phyloP scores from a whole-genome alignment of 1,140 invertebrate species.

The Nomia melanderi region DNA sequence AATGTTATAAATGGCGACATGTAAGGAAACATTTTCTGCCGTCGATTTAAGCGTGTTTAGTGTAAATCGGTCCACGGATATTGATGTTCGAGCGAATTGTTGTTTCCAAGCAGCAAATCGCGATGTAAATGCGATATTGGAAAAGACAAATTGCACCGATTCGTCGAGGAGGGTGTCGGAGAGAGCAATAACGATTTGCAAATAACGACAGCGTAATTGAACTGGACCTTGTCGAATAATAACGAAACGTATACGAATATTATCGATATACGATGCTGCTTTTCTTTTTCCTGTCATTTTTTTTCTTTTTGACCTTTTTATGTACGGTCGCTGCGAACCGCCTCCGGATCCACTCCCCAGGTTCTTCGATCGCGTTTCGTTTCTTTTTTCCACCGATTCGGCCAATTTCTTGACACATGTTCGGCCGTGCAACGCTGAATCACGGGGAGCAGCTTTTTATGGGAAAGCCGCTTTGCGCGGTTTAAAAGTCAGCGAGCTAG shows the following conservation, averaged over 20 bases:
- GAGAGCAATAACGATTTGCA: not conserved
- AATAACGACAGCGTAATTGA: constrained; percentile 21
- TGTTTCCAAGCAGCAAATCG: too few species aligned
- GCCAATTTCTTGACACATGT: constrained; percentile 65
- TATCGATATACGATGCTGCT: constrained; percentile 16
- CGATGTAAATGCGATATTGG: not conserved
- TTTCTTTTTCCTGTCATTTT: too few species aligned
- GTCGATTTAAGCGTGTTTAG: too few species aligned
- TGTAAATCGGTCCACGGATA: too few species aligned
- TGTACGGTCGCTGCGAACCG: too few species aligned
- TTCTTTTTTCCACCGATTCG: not conserved
- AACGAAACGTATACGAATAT: constrained; percentile 15
- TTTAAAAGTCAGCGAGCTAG: constrained; percentile 67
- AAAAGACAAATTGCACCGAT: not conserved
- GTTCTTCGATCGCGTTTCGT: constrained; percentile 43
- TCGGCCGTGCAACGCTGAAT: constrained; percentile 54
- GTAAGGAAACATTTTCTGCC: too few species aligned
- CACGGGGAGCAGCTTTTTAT: constrained; percentile 56
- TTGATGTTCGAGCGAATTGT: too few species aligned
- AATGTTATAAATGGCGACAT: too few species aligned
- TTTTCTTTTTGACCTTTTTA: too few species aligned
- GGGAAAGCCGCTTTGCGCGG: constrained; percentile 26
- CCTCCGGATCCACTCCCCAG: too few species aligned
- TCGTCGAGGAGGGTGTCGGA: not conserved
- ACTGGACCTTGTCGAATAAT: constrained; percentile 14